Conservation (phyloP, 2,888 invertebrate genomes). For the Drosophila mayaguana region DNA sequence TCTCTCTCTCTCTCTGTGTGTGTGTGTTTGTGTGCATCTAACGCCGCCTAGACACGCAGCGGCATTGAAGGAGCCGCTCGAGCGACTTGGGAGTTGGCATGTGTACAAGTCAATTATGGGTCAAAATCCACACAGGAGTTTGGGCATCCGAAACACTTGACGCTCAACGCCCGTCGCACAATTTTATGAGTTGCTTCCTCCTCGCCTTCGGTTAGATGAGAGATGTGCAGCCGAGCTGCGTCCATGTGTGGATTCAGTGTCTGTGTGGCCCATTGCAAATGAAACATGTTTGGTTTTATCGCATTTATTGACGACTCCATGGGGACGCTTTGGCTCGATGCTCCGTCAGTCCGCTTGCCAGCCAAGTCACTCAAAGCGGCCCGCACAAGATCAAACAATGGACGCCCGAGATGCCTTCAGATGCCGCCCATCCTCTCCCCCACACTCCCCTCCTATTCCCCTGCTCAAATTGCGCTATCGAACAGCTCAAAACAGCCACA, state of each 20-base stretch:
- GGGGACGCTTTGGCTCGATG: constrained; percentile 69
- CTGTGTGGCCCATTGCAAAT: constrained; percentile 61
- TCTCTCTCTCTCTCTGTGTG: neutral
- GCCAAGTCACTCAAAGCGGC: constrained; percentile 27
- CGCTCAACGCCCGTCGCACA: constrained; percentile 38
- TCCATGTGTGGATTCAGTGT: constrained; percentile 11
- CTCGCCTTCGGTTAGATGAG: constrained; percentile 42
- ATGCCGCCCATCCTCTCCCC: constrained; percentile 1
- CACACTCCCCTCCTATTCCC: neutral
- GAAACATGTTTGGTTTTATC: constrained; percentile 81
- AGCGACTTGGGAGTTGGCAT: constrained; percentile 60
- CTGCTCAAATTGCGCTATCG: constrained; percentile 67
- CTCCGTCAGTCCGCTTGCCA: constrained; percentile 17
- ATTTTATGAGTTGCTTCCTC: constrained; percentile 44
- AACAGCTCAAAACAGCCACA: constrained; percentile 76
- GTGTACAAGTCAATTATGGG: constrained; percentile 81
- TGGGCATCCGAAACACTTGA: constrained; percentile 46
- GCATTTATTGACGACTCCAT: constrained; percentile 80
- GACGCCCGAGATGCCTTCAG: constrained; percentile 44
- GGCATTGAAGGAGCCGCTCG: constrained; percentile 21
- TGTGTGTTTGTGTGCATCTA: constrained; percentile 27
- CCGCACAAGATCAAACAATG: constrained; percentile 69
- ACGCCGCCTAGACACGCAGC: constrained; percentile 66
- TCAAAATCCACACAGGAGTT: constrained; percentile 77
- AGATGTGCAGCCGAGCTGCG: constrained; percentile 42